phyloP scores from a whole-genome alignment of 37 sponge, comb jelly and placozoan genomes.

The Bolinopsis microptera region DNA sequence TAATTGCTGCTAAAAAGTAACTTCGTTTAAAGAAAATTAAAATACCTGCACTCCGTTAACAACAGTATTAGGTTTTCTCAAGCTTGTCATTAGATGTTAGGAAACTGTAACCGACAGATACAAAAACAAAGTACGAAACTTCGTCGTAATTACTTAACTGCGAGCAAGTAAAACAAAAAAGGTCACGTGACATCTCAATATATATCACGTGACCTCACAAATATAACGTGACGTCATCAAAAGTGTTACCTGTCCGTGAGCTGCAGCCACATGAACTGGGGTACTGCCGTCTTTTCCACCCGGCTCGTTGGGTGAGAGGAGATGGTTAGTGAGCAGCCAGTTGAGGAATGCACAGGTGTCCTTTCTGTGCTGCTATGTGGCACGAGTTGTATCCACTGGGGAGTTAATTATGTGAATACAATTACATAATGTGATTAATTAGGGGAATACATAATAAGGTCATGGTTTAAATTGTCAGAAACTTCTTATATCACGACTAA shows the following conservation, averaged over 20 bases:
- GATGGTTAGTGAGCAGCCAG: slow-evolving; percentile 46
- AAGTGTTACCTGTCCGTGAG: slow-evolving; percentile 47
- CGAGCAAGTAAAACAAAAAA: too few species aligned
- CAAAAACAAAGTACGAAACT: too few species aligned
- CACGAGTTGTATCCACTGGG: slow-evolving; percentile 59
- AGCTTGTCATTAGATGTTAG: neutral
- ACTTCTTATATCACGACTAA: neutral
- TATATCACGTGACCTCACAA: too few species aligned
- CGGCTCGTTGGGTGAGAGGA: slow-evolving; percentile 4
- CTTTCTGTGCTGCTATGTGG: slow-evolving; percentile 26
- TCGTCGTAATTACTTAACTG: too few species aligned
- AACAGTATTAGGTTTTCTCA: slow-evolving; percentile 12
- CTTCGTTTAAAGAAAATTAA: neutral
- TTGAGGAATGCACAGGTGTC: neutral
- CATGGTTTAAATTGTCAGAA: neutral
- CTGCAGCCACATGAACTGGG: slow-evolving; percentile 2
- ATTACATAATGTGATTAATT: neutral
- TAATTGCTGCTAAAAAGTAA: neutral
- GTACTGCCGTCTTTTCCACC: slow-evolving; percentile 42
- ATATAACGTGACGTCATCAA: too few species aligned
- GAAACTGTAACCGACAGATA: neutral
- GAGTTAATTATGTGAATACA: neutral
- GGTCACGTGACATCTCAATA: too few species aligned
- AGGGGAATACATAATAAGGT: neutral
- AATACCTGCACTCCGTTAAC: too few species aligned